Evolutionary conservation across 1,140 invertebrate genomes (phyloP), one percentile per base, ranked within the genome.

Genomic region (Leptinotarsa lineolata): DNA sequence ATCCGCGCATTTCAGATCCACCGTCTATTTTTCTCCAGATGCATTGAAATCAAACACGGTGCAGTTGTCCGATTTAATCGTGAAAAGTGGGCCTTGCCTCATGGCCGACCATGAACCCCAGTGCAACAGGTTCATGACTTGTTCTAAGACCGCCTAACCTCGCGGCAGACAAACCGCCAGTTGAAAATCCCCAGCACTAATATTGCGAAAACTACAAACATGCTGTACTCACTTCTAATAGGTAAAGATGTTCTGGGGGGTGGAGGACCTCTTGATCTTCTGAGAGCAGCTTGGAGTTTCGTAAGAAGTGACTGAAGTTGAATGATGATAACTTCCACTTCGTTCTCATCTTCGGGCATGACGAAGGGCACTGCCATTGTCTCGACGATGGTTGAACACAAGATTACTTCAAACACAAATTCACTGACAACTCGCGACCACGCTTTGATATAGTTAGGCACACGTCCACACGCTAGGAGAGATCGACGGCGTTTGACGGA

Each of bases 361-460:
- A 79, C 78, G 75, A 85, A 85, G 21, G 85, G 85, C 74, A 85
- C 84, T 70, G 85, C 85, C 85, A 85, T 85, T 54, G 48, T 79
- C 68, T 20, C 64, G 45, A 72, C 70, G 59, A 73, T 64, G 8
- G 30, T 11, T 39, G 30, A 72, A 72, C 70, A 72, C 70, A 21
- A 72, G 8, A 39, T 39, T 39, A 11, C 30, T 39, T 75, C 74
- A 72, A 69, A 60, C 13, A 61, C 59, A 58, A 64, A 45, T 73
- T 69, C 59, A 63, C 72, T 45, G 65, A 61, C 66, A 75, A 78
- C 70, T 69, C 74, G 74, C 78, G 75, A 39, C 30, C 30, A 39
- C 30, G 30, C 30, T 6, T 39, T 39, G 30, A 39, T 39, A 39
- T 39, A 39, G 61, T 59, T 61, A 30, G 54, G 54, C 48, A 54